Percentiles rank a stretch among this genome's conserved stretches.
Conservation (phyloP, 1,140 invertebrate species). For the Hermatobates lingyangjiaoensis region DNA sequence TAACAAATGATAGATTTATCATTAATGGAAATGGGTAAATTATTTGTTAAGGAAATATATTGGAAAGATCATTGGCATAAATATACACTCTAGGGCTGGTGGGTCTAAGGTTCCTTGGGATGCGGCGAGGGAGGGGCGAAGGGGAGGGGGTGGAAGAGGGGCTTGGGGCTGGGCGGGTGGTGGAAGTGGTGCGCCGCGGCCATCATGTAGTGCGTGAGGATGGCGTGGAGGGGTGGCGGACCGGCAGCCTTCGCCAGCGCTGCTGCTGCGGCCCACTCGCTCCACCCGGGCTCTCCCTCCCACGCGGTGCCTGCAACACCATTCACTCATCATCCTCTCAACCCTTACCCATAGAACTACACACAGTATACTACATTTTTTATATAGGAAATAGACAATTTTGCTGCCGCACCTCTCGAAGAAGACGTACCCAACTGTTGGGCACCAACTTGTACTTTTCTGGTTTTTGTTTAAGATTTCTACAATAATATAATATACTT, state of each 20-base stretch:
- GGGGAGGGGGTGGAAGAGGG: not conserved
- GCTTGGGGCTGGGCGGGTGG: not conserved
- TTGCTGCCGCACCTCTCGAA: not conserved
- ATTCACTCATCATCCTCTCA: no score
- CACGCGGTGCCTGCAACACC: not conserved
- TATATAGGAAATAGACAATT: not conserved
- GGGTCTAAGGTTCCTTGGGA: not conserved
- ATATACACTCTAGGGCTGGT: no score
- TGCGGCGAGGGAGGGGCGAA: not conserved
- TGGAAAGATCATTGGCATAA: no score
- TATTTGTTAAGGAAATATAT: no score
- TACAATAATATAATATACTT: not conserved
- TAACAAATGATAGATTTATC: no score
- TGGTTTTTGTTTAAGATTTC: not conserved
- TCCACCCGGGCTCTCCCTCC: not conserved
- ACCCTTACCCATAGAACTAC: no score
- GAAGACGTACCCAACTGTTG: not conserved
- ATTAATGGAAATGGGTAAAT: no score
- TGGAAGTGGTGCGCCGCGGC: not conserved
- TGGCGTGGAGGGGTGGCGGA: not conserved
- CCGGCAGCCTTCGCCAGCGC: not conserved
- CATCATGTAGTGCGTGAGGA: not conserved
- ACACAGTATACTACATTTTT: not conserved
- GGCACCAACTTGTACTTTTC: not conserved
- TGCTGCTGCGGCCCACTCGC: not conserved